Evolutionary conservation across 1,140 invertebrate genomes (phyloP), one percentile per base, ranked within the genome.

Genomic region (Drosophila auraria): DNA sequence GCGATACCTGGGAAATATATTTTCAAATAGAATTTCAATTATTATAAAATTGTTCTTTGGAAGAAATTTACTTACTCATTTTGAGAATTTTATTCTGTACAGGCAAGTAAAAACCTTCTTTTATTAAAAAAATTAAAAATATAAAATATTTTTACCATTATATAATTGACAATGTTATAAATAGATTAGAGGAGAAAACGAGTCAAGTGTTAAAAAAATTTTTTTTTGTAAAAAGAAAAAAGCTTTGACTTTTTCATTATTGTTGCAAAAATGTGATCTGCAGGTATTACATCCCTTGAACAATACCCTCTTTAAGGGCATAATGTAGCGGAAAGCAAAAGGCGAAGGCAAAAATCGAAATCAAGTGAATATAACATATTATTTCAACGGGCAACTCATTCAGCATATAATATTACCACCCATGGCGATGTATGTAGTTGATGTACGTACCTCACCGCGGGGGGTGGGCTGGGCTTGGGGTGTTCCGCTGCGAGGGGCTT

Each of bases 281-380:
- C 27, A 33, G 15, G 2, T 20, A 47, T 20, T 36, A 14, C 6
- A 20, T 1, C 1, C 17, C 2, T 23, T 1, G 7, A n/a, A 25
- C 12, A 62, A 54, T 61, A 50, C 36, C 20, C 20, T 23, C 12
- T 54, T 58, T 47, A 68, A 78, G 63, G 54, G 49, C 59, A 50
- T 42, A 7, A 62, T 47, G 44, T 72, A 15, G 38, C 33, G 30
- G 23, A 47, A 49, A 25, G 30, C 20, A 60, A 54, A 77, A 20
- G 64, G 74, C 60, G 4, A 44, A 53, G 36, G 58, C 54, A 60
- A 79, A 71, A 79, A 80, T 80, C 77, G 77, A 80, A 80, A 72
- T 65, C 66, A 73, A 79, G 66, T 79, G 77, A 72, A 80, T 79
- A 80, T 80, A 80, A 72, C 77, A 73, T 80, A 80, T 80, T 79